phyloP scores from a whole-genome alignment of 1,140 invertebrate genomes.

The Coelopa frigida region DNA sequence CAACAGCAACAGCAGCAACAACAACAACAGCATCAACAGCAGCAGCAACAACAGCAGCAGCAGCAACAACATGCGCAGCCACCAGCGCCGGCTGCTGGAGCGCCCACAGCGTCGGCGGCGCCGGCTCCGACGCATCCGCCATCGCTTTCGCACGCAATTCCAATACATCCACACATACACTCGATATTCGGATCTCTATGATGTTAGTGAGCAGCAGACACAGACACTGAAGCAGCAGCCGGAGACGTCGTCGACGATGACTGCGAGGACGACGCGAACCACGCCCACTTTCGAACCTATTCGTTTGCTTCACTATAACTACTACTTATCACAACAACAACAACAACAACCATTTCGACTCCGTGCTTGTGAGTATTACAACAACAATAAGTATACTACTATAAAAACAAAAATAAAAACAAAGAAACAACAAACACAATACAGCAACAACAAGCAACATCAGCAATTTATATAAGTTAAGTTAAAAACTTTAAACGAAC shows the following conservation, averaged over 20 bases:
- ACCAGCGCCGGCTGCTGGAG: constrained; percentile 7
- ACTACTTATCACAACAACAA: neutral
- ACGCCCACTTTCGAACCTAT: no score
- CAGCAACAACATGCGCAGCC: constrained; percentile 3
- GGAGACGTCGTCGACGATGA: no score
- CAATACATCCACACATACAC: constrained; percentile 43
- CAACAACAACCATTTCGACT: neutral
- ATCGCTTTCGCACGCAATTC: constrained; percentile 38
- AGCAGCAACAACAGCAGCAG: neutral
- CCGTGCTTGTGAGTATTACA: neutral
- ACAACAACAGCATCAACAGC: neutral
- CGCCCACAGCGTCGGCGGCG: constrained; percentile 6
- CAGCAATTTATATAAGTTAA: neutral
- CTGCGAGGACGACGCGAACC: no score
- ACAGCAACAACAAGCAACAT: neutral
- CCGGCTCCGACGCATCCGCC: constrained; percentile 21
- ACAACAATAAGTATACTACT: neutral
- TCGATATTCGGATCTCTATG: constrained; percentile 46
- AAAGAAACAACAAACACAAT: neutral
- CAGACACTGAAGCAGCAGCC: constrained; percentile 6
- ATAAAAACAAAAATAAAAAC: neutral
- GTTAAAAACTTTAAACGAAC: neutral
- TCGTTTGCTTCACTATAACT: neutral
- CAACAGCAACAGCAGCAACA: constrained; percentile 18
- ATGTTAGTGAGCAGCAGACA: constrained; percentile 23